Base-by-base conservation (phyloP, 2,888 invertebrate genomes). In the Cephus sareptanus region DNA sequence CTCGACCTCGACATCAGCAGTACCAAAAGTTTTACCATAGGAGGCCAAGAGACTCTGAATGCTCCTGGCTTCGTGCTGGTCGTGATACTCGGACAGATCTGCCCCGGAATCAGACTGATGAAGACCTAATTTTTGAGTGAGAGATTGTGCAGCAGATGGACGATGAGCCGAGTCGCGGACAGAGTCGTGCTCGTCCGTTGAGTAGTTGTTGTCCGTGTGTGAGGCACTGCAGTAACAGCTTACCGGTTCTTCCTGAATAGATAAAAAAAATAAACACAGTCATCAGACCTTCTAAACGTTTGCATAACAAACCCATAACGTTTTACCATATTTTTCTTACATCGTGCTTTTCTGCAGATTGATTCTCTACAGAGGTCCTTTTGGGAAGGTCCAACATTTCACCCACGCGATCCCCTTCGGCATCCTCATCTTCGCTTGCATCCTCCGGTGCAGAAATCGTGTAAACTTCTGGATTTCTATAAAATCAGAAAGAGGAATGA, bases 151-250 rank as follows among this genome's bases (percentile, higher is more conserved):
- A 34, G 87, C 81, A 4, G 87, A 84, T 31, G 87, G 87, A 69
- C 89, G 87, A 80, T 90, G 87, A 83, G 94, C 93, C 4, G 93
- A 92, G 77, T 93, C 92, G 13, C 94, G 92, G 77, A 93, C 89
- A 74, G 93, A 93, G 86, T 95, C 95, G 91, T 95, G 95, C 87
- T 95, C 95, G 89, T 95, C 95, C 2, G 95, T 95, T 35, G 95
- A 95, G 85, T 94, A 94, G 87, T 95, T 94, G 91, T 95, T 95
- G 84, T 95, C 95, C 6, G 95, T 95, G 87, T 95, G 95, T n/a
- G 95, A 95, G 69, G 95, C 95, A 90, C 95, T 95, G 90, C 95
- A 95, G 90, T 96, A 95, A 89, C 95, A 95, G 90, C 95, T 95
- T 68, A 92, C 90, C 34, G 91, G 90, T 81, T 92, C 92, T 80